These are phyloP conservation scores for Drosophila incognita DNA, from an alignment of 2,888 invertebrate genomes.

Conservation along the genomic window DNA sequence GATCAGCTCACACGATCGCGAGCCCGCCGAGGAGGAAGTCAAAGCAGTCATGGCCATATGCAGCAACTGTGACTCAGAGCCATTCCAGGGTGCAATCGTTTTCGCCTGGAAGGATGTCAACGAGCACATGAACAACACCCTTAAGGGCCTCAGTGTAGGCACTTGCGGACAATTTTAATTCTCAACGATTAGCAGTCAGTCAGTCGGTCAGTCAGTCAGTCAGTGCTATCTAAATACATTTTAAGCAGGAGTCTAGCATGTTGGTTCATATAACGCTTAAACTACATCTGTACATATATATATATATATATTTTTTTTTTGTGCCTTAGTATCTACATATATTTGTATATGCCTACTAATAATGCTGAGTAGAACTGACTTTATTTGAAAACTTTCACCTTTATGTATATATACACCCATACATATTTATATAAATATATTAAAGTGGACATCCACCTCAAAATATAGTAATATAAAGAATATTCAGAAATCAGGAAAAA, in stretches of 20 bases:
- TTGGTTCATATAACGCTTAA: constrained; percentile 42
- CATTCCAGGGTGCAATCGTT: constrained; percentile 92
- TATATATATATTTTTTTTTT: constrained; percentile 23
- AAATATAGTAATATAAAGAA: constrained; percentile 1
- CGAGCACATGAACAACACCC: constrained; percentile 79
- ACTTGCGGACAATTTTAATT: constrained; percentile 83
- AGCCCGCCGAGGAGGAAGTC: constrained; percentile 93
- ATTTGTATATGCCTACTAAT: background rate
- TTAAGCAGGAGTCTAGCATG: constrained; percentile 8
- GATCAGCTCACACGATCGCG: constrained; percentile 89
- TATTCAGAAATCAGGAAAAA: background rate
- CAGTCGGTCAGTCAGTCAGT: constrained; percentile 4
- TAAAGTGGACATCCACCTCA: constrained; percentile 15
- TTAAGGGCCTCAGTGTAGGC: constrained; percentile 84
- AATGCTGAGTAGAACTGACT: constrained; percentile 6
- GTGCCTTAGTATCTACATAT: constrained; percentile 6
- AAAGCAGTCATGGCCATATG: constrained; percentile 92
- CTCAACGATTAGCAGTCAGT: background rate
- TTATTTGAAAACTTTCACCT: constrained; percentile 4
- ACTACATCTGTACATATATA: constrained; percentile 19
- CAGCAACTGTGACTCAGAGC: constrained; percentile 90
- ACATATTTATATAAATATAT: constrained; percentile 52
- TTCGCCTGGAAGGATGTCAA: constrained; percentile 90
- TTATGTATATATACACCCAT: constrained; percentile 47
- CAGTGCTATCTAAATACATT: constrained; percentile 6